Evolutionary conservation across 2,888 invertebrate species (phyloP).

Genomic region (Limnephilus lunatus): DNA sequence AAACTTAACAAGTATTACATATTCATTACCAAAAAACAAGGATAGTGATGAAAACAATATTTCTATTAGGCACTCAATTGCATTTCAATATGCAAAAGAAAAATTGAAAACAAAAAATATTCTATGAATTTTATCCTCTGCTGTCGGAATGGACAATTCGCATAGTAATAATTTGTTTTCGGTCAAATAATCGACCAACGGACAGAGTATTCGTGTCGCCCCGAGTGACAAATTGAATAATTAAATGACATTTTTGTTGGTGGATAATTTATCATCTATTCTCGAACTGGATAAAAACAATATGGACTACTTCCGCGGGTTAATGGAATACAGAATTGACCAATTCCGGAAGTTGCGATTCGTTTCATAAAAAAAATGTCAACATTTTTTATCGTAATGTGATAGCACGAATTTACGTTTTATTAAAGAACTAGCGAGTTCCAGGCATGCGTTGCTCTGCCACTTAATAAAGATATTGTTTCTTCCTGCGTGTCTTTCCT

Average conservation of each 20-base stretch:
- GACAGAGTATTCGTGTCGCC: background rate
- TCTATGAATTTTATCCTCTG: background rate
- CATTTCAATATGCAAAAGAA: background rate
- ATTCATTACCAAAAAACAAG: background rate
- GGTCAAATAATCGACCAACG: background rate
- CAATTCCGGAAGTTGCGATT: background rate
- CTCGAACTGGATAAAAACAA: background rate
- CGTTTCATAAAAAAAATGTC: background rate
- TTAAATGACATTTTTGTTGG: background rate
- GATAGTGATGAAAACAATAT: too few species aligned
- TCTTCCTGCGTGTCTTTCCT: too few species aligned
- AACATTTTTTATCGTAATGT: background rate
- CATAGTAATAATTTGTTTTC: background rate
- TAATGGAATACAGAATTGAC: background rate
- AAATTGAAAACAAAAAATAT: background rate
- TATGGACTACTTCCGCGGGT: background rate
- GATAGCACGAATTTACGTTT: background rate
- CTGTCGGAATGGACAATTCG: background rate
- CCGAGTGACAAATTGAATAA: background rate
- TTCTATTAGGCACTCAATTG: background rate
- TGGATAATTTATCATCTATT: background rate
- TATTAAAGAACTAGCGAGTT: background rate
- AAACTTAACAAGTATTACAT: background rate
- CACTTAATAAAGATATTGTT: too few species aligned
- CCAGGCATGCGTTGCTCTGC: too few species aligned